phyloP scores from a whole-genome alignment of 2,113 vertebrate species.

The Naja naja region DNA sequence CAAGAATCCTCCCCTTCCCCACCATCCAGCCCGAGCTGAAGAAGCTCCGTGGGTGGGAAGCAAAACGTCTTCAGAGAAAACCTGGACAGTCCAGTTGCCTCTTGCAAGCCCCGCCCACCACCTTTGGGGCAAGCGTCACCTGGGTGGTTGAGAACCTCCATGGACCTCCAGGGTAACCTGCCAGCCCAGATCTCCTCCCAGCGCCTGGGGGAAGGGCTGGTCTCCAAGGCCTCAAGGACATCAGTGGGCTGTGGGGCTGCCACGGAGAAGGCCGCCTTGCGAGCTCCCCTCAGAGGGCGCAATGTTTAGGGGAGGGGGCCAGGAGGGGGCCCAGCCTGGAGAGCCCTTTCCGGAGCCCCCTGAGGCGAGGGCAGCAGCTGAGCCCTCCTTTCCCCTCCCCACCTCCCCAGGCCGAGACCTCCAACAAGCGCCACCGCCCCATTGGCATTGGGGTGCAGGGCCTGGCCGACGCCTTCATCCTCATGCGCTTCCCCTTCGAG shows the following conservation, averaged over 20 bases:
- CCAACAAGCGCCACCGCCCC: conserved; percentile 91
- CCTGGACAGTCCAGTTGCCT: no score
- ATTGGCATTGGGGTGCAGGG: conserved; percentile 96
- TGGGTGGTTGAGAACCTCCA: no score
- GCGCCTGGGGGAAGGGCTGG: no score
- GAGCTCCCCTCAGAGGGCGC: background rate
- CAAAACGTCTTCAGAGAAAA: no score
- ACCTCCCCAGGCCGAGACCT: conserved; percentile 77
- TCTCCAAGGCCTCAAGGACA: accelerated
- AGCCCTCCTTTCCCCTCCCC: background rate
- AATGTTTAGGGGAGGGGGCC: background rate
- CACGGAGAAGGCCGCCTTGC: background rate
- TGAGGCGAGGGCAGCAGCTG: accelerated
- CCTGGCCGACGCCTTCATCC: conserved; percentile 92
- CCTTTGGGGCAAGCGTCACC: no score
- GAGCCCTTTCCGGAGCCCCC: background rate
- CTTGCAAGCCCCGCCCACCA: no score
- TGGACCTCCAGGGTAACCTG: no score
- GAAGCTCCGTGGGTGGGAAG: no score
- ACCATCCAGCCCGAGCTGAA: no score
- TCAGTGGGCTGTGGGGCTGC: conserved; percentile 72
- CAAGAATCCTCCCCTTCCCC: no score
- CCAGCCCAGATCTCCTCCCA: no score
- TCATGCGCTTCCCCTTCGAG: conserved; percentile 93
- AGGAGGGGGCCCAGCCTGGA: accelerated